Evolutionary conservation across 2,888 invertebrate species (phyloP), one percentile per base, ranked within the genome.

Genomic region (Steromphala cineraria): DNA sequence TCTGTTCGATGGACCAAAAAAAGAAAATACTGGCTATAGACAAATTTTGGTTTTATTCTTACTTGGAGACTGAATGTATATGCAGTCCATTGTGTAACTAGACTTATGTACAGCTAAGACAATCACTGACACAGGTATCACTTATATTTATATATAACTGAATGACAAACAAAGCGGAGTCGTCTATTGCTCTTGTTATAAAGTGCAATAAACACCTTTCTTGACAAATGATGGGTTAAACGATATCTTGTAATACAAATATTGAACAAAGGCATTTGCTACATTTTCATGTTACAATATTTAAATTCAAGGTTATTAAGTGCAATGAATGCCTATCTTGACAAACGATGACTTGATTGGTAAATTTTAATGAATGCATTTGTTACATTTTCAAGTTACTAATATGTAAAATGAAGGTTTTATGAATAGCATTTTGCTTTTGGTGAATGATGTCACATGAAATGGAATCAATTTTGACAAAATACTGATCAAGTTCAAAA

Each of bases 21-120:
- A 8, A 19, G 40, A n/a, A 40, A 13, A 40, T 4, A 17, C 17
- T 19, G 8, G 13, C 10, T 36, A 36, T 62, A 62, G 28, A 62
- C 71, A 36, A 36, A 15, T 71, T n/a, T 71, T 28, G 71, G 71
- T 71, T 71, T 71, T 71, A 71, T 71, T 71, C 17, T 19, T 71
- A 71, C 71, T 71, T 71, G 19, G 40, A 24, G 71, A 36, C 10
- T 40, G 21, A 19, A 71, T 31, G 40, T 36, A 71, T 31, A 36
- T 36, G 19, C 71, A 71, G 36, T 71, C 36, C 71, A 71, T 40
- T 71, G 71, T 19, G 19, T 71, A 71, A 40, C 71, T 71, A 71
- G 40, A 40, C 19, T 17, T 71, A 71, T 71, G 71, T 62, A 62
- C 62, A 62, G 62, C 31, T 40, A 71, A 15, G 71, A 71, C 71